phyloP scores from a whole-genome alignment of 64 coral and sea anemone species.

The Montipora foliosa region DNA sequence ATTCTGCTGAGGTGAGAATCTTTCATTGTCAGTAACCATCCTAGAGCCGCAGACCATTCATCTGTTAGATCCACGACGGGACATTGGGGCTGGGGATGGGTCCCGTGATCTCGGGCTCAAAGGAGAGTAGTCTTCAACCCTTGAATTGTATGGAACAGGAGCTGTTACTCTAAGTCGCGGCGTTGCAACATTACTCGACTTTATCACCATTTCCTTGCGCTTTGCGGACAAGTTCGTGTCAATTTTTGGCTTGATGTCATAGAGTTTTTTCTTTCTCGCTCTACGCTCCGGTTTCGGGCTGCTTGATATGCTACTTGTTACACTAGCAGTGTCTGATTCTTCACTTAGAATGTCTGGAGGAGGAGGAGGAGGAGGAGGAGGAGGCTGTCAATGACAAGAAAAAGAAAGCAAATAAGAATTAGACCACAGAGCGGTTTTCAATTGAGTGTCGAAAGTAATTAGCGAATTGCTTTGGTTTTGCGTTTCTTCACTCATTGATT shows the following conservation, averaged over 20 bases:
- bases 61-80: not conserved
- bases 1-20: not conserved
- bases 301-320: constrained; percentile 26
- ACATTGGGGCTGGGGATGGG: constrained; percentile 12
- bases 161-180: constrained; percentile 14
- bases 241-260: not conserved
- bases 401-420: not conserved
- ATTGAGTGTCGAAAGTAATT: too few relatives aligned
- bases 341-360: not conserved
- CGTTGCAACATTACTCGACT: not conserved
- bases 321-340: constrained; percentile 30
- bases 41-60: not conserved
- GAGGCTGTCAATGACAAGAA: not conserved
- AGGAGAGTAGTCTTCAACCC: not conserved
- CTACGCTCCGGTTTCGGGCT: not conserved
- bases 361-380: not conserved
- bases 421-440: not conserved
- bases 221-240: constrained; percentile 22
- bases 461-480: too few relatives aligned
- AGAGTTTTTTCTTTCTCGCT: constrained; percentile 14
- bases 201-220: constrained; percentile 3
- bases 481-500: too few relatives aligned
- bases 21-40: too few relatives aligned
- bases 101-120: constrained; percentile 12
- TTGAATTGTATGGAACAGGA: constrained; percentile 4